Base-by-base conservation (phyloP, 2,888 invertebrate genomes). In the Acleris emargana region DNA sequence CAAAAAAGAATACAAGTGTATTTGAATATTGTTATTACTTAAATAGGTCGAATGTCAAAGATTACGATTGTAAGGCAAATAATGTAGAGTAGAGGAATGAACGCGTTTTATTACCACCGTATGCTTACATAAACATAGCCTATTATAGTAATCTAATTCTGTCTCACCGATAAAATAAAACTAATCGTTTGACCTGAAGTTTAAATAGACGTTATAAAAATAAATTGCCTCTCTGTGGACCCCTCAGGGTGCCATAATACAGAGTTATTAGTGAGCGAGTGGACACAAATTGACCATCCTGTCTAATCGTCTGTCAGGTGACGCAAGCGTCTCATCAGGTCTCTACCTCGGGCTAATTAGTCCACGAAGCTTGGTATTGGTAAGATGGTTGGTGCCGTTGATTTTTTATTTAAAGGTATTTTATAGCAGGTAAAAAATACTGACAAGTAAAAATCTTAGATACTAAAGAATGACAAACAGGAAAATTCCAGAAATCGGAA, bases 171-270 rank as follows among this genome's bases (percentile, higher is more conserved):
- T 52, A 61, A 66, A 66, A 66, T 61, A 55, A 66, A 66, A 66
- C 57, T 47, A 66, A 61, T 66, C 60, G 66, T 57, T 66, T 66
- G 66, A 66, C 66, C 66, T 61, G 57, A 52, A 60, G 60, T 66
- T 66, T 66, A 61, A 66, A 66, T 55, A 61, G 66, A 61, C 66
- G 61, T 66, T 66, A 66, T 66, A 66, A 66, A 66, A 61, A 66
- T 66, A 66, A 66, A 66, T 66, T 66, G 66, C 60, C 54, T 61
- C 50, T 52, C 51, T 61, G 60, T 45, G 61, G 66, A 61, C 66
- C 66, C 66, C 66, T 66, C 66, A 57, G 66, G 66, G 66, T 57
- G 66, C 57, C 51, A 66, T 66, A 66, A 66, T 66, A 47, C 47
- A 57, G 61, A 66, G 66, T 61, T 66, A 66, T 66, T 66, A 66